Percentiles rank a stretch among this genome's conserved stretches.
phyloP scores from a whole-genome alignment of 2,113 vertebrate species.

The Lampris incognitus region DNA sequence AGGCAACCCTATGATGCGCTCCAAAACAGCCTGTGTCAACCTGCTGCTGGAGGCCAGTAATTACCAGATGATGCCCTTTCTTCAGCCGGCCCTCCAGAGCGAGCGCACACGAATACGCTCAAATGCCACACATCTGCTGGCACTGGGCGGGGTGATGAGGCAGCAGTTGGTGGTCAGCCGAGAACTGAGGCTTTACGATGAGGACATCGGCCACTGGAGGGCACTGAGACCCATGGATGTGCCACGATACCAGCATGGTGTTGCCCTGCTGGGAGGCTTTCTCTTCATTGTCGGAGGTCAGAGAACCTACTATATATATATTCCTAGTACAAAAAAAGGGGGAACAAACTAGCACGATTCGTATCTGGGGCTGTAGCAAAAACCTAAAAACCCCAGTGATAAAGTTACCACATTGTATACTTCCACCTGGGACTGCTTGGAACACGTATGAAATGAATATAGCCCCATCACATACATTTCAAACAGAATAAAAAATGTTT shows the following conservation, averaged over 20 bases:
- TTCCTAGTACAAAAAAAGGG: no score
- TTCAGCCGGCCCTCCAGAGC: conserved; percentile 83
- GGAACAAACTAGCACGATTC: no score
- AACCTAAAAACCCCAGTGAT: no score
- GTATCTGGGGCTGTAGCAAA: no score
- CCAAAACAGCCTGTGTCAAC: conserved; percentile 82
- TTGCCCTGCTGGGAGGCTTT: conserved; percentile 84
- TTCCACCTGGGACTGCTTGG: no score
- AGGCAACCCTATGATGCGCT: conserved; percentile 75
- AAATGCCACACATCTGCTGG: conserved; percentile 79
- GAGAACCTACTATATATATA: conserved; percentile 16
- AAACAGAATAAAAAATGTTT: no score
- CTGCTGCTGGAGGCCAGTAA: conserved; percentile 87
- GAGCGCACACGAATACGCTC: conserved; percentile 85
- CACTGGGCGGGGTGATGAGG: conserved; percentile 84
- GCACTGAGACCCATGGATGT: conserved; percentile 84
- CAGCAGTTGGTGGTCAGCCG: conserved; percentile 86
- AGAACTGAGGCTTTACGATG: conserved; percentile 83
- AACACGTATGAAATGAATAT: no score
- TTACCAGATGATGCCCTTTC: conserved; percentile 88
- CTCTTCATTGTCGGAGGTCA: conserved; percentile 86
- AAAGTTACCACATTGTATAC: no score
- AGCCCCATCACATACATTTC: no score
- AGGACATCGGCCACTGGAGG: conserved; percentile 73
- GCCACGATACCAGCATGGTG: conserved; percentile 85